Evolutionary conservation across 2,113 vertebrate species (phyloP).

Genomic region (Phocoena phocoena): DNA sequence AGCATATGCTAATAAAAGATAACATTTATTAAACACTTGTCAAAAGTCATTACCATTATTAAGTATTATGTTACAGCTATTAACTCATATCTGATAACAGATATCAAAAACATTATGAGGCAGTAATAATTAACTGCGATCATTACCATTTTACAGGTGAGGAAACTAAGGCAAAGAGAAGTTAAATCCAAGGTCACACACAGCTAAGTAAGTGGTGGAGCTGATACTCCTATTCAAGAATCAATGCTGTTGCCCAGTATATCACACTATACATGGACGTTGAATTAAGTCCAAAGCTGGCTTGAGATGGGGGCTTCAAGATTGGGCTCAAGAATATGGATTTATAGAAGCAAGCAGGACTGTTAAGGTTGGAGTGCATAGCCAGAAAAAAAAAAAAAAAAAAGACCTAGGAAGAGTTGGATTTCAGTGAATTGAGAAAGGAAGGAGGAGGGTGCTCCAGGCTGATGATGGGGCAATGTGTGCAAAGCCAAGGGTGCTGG

Average conservation of each 20-base stretch:
- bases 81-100: not conserved
- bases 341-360: not conserved
- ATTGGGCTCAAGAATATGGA: not conserved
- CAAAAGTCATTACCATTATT: not conserved
- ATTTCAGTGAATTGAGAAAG: not conserved
- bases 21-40: not conserved
- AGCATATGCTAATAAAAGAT: not conserved
- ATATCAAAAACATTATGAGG: not conserved
- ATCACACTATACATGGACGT: not conserved
- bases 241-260: not conserved
- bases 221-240: not conserved
- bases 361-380: not conserved
- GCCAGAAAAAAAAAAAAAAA: not conserved
- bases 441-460: not conserved
- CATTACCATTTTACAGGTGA: not conserved
- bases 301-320: not conserved
- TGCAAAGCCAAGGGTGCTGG: not conserved
- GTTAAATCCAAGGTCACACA: not conserved
- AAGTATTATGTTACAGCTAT: not conserved
- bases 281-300: not conserved
- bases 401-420: not conserved
- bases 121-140: not conserved
- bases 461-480: not conserved
- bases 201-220: not conserved
- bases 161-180: not conserved